Percentiles rank a stretch among this genome's conserved stretches.
Conservation (phyloP, 2,888 invertebrate species). For the Pycnomerus fuliginosus region DNA sequence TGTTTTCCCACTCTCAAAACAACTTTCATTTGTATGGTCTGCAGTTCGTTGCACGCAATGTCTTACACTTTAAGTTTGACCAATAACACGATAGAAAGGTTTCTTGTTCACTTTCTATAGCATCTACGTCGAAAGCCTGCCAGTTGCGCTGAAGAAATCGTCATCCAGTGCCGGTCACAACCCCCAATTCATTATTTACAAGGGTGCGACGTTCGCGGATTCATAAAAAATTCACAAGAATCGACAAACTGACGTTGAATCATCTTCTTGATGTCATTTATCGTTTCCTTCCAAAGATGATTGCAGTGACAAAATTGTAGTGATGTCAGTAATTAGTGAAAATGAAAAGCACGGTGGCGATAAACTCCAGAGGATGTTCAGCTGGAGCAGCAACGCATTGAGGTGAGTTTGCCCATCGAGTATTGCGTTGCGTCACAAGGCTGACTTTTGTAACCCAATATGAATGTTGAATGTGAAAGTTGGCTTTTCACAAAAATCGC, state of each 20-base stretch:
- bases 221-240: conserved; percentile 5
- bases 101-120: conserved; percentile 33
- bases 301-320: conserved; percentile 3
- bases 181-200: too few species aligned
- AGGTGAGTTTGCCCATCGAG: conserved; percentile 32
- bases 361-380: conserved; percentile 37
- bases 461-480: conserved; percentile 17
- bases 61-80: conserved; percentile 14
- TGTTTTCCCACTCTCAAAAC: conserved; percentile 16
- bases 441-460: conserved; percentile 7
- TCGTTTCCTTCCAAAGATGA: neutral
- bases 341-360: conserved; percentile 19
- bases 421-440: conserved; percentile 13
- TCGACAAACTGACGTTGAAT: conserved; percentile 10
- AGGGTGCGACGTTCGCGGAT: conserved; percentile 11
- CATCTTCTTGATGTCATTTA: neutral
- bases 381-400: conserved; percentile 40
- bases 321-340: conserved; percentile 10
- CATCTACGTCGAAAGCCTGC: conserved; percentile 19
- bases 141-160: conserved; percentile 22
- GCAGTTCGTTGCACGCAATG: conserved; percentile 23
- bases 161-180: too few species aligned
- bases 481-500: conserved; percentile 2
- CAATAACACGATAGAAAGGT: conserved; percentile 35
- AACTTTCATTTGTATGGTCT: conserved; percentile 20